Conservation (phyloP, 1,140 invertebrate species). For the Scaptodrosophila lebanonensis region DNA sequence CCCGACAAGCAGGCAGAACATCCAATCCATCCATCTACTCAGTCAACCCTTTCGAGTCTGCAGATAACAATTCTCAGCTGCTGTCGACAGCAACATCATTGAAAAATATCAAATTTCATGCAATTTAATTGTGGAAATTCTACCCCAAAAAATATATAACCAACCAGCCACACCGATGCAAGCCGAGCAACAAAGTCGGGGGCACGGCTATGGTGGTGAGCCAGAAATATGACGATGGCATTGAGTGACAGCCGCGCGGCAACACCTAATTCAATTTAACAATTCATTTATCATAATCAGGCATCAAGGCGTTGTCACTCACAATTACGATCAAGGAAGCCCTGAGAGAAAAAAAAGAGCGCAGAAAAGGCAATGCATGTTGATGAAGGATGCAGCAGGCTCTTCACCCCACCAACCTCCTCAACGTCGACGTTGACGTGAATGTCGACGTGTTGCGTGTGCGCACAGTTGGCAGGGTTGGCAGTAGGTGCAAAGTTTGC, state of each 20-base stretch:
- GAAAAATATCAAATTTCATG: slow-evolving; percentile 74
- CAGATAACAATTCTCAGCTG: neutral
- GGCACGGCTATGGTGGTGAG: neutral
- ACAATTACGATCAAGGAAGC: slow-evolving; percentile 66
- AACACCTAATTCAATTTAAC: slow-evolving; percentile 76
- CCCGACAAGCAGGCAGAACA: neutral
- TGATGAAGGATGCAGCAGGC: slow-evolving; percentile 23
- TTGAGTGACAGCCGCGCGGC: slow-evolving; percentile 63
- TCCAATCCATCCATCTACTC: slow-evolving; percentile 21
- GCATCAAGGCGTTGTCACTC: slow-evolving; percentile 74
- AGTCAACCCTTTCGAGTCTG: slow-evolving; percentile 39
- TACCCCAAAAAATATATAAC: slow-evolving; percentile 4
- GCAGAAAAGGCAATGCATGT: slow-evolving; percentile 22
- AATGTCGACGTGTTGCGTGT: too few relatives aligned
- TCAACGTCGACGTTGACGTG: too few relatives aligned
- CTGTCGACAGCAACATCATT: slow-evolving; percentile 43
- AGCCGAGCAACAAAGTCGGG: slow-evolving; percentile 1
- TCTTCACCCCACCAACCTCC: too few relatives aligned
- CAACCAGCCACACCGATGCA: neutral
- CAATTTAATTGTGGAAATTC: slow-evolving; percentile 61
- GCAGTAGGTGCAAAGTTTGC: slow-evolving; percentile 22
- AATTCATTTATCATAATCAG: slow-evolving; percentile 76
- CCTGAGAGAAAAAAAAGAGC: slow-evolving; percentile 24
- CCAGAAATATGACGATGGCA: slow-evolving; percentile 42
- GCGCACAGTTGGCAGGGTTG: neutral